A percentile compares a stretch with the other conserved stretches of the same genome.
phyloP scores from a whole-genome alignment of 2,113 vertebrate genomes.

The Romanogobio albipinnatus region DNA sequence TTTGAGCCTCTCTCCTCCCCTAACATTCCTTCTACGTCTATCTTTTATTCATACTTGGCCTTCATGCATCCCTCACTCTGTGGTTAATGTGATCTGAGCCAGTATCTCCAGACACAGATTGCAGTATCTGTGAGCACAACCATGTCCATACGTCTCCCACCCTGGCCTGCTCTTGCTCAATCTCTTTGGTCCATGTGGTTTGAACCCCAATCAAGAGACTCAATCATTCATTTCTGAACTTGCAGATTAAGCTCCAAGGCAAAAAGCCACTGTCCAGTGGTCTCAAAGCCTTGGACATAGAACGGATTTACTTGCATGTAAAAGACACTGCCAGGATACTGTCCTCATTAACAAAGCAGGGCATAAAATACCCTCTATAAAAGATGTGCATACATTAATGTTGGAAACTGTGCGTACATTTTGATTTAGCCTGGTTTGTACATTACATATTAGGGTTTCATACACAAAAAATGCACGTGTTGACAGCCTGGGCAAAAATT shows the following conservation, averaged over 20 bases:
- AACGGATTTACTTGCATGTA: constrained; percentile 28
- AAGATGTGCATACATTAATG: not conserved
- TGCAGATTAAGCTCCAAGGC: constrained; percentile 28
- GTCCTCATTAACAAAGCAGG: not conserved
- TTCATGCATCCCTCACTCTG: constrained; percentile 66
- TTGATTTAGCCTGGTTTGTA: not conserved
- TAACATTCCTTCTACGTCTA: constrained; percentile 30
- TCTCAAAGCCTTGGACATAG: constrained; percentile 13
- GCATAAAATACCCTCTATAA: not conserved
- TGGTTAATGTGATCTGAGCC: constrained; percentile 78
- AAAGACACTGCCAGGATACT: constrained; percentile 15
- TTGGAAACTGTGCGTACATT: not conserved
- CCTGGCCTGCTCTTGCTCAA: constrained; percentile 76
- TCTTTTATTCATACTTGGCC: constrained; percentile 44
- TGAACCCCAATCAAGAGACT: constrained; percentile 80
- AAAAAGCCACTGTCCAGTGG: constrained; percentile 31
- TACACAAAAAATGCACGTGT: not conserved
- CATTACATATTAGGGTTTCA: not conserved
- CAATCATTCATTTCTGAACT: constrained; percentile 73
- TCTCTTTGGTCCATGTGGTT: constrained; percentile 72
- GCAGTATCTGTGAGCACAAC: constrained; percentile 81
- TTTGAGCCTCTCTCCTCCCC: not conserved
- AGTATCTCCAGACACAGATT: constrained; percentile 85
- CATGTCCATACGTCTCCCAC: constrained; percentile 80
- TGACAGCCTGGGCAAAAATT: too few relatives aligned